Conservation (phyloP, 2,888 invertebrate genomes). For the Netelia melanura region DNA sequence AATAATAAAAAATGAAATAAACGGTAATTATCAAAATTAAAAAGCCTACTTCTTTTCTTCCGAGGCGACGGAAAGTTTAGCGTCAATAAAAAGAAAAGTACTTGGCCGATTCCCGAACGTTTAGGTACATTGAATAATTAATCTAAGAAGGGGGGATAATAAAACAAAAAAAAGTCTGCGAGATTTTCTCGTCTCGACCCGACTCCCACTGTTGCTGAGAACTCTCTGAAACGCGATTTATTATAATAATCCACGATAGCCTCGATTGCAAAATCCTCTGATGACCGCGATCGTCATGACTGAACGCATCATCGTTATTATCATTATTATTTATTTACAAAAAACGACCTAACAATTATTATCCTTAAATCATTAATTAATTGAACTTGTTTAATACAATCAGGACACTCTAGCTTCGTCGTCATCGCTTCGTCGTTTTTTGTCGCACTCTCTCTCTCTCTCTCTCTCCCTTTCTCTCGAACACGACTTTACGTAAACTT, state of each 20-base stretch:
- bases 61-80: background rate
- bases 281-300: conserved; percentile 51
- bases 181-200: conserved; percentile 8
- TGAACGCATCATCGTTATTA: conserved; percentile 1
- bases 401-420: conserved; percentile 74
- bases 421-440: conserved; percentile 44
- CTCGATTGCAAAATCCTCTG: conserved; percentile 63
- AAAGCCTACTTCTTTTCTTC: background rate
- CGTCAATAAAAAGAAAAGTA: conserved; percentile 49
- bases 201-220: conserved; percentile 8
- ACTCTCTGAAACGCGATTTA: conserved; percentile 6
- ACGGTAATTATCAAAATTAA: background rate
- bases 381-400: conserved; percentile 75
- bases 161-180: conserved; percentile 15
- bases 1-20: conserved; percentile 20
- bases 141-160: background rate
- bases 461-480: background rate
- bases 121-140: conserved; percentile 61
- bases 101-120: conserved; percentile 64
- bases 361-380: conserved; percentile 62
- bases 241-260: conserved; percentile 52
- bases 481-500: background rate
- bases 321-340: conserved; percentile 45
- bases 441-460: background rate
- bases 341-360: conserved; percentile 13